Evolutionary conservation across 2,888 invertebrate species (phyloP), one percentile per base, ranked within the genome.

Genomic region (Hydroisotoma schaefferi): DNA sequence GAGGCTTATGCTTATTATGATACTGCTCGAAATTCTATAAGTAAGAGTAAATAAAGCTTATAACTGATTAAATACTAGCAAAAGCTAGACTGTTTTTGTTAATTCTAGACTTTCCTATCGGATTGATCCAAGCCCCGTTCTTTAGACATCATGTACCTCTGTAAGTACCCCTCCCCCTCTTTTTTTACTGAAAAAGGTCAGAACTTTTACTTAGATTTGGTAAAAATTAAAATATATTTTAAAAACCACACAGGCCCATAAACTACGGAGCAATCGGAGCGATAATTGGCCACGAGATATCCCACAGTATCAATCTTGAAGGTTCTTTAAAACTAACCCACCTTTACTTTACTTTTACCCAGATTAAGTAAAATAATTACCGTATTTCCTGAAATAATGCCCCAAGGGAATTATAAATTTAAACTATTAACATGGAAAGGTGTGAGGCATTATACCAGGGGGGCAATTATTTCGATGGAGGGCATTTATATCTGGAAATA

Each of bases 1-100:
- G 66, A 66, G 25, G 67, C 67, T 27, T 67, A 64, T 49, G 67
- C 67, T 12, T 67, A 67, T 26, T 67, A 67, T 38, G 67, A 67
- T 33, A 67, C 67, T 15, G 67, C 64, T 4, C 28, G 67, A 15
- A 67, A 67, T 49, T 60, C 67, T 15, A 67, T 67, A 15, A 67
- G 67, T 64, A 46, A 40, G 46, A 55, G n/a, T 46, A 10, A 37
- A 38, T 20, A 29, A 29, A 20, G 4, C 25, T 20, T 23, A 8
- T 25, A n/a, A n/a, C n/a, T n/a, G n/a, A n/a, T n/a, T n/a, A n/a
- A n/a, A n/a, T n/a, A n/a, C n/a, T n/a, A n/a, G n/a, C n/a, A n/a
- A 26, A n/a, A 25, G 28, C n/a, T n/a, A n/a, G n/a, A n/a, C n/a
- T n/a, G n/a, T n/a, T n/a, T n/a, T n/a, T n/a, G n/a, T 54, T 48